Base-by-base conservation (phyloP, 2,113 vertebrate genomes). In the Spheniscus mendiculus region DNA sequence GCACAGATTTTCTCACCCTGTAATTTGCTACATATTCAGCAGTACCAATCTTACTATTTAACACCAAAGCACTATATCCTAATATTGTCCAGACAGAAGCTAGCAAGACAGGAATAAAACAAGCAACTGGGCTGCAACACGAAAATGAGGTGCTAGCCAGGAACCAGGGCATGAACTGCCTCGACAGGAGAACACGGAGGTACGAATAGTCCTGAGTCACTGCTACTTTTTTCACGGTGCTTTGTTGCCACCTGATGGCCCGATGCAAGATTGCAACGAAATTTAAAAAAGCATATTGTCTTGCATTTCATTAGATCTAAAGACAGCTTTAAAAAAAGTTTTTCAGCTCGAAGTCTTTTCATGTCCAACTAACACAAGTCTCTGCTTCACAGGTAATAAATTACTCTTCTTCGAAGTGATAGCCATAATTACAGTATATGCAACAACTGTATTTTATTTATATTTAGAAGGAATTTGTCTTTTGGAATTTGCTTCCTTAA, bases 221-320 rank as follows among this genome's bases (percentile, higher is more conserved):
- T 45, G 34, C 58, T 23, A 2, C 44, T 36, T 34, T 13, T 87
- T 53, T 21, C 78, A 47, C 5, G 7, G 82, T 42, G 87, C 66
- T 79, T 36, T 85, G 84, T 87, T 96, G 95, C 93, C 95, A 87
- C 82, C 95, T 15, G 14, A 44, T 65, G 96, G 93, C 27, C 45
- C 23, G 53, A 11, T 9, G 45, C 13, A 49, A 56, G 62, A n/a
- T 1, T 87, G 91, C 94, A 85, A 69, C 4, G 32, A 18, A 26
- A 25, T 14, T 34, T 30, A 0, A 36, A 72, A 52, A 73, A 18
- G 23, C 10, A 13, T 18, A 2, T 30, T 38, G 36, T 27, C 44
- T 59, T 42, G 4, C 3, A 5, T 88, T 59, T 76, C 66, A 30
- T 76, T 65, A 30, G 44, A 59, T n/a, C 11, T 38, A 25, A 20